These are phyloP conservation scores for Telmatherina bonti DNA, from an alignment of 2,797 vertebrate genomes.

Conservation along the genomic window DNA sequence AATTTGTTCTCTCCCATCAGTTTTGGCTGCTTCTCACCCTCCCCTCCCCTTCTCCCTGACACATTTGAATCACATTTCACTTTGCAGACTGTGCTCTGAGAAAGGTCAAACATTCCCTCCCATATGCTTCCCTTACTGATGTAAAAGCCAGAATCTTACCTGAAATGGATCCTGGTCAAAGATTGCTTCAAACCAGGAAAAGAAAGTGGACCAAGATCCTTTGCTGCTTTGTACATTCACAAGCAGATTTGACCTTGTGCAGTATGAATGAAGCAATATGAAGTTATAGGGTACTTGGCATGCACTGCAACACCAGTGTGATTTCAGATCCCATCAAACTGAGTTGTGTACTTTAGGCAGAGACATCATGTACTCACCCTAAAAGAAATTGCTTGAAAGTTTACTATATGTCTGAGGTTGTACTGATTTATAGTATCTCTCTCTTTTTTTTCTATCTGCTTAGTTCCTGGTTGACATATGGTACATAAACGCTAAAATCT, in stretches of 20 bases:
- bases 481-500: neutral
- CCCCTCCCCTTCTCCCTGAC: constrained; percentile 58
- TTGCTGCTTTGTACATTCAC: constrained; percentile 36
- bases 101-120: constrained; percentile 80
- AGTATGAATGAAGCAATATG: constrained; percentile 39
- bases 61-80: constrained; percentile 79
- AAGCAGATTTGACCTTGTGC: constrained; percentile 56
- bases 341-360: constrained; percentile 28
- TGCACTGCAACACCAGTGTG: constrained; percentile 30
- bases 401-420: neutral
- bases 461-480: constrained; percentile 1
- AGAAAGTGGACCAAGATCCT: constrained; percentile 59
- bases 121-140: constrained; percentile 67
- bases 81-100: constrained; percentile 70
- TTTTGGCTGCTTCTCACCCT: constrained; percentile 48
- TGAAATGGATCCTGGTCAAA: constrained; percentile 64
- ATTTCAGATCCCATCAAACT: constrained; percentile 37
- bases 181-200: constrained; percentile 30
- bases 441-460: neutral
- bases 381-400: constrained; percentile 11
- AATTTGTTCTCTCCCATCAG: constrained; percentile 57
- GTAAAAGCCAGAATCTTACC: constrained; percentile 61
- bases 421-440: constrained; percentile 5
- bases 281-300: constrained; percentile 54
- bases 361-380: constrained; percentile 15